These are phyloP conservation scores for Leptodactylus fallax DNA, from an alignment of 2,797 vertebrate species.

Conservation along the genomic window DNA sequence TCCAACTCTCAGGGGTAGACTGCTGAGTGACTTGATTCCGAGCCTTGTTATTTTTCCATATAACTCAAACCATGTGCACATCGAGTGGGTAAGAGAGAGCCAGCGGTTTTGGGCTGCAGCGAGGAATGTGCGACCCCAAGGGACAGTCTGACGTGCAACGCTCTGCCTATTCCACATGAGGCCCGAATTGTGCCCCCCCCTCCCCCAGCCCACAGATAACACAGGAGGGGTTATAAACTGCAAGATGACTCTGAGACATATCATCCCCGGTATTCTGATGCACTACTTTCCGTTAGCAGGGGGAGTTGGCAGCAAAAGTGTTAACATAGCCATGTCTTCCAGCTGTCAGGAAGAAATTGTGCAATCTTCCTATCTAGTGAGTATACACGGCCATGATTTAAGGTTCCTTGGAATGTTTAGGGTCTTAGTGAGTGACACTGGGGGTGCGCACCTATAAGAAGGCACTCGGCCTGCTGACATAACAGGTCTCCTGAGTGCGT, in stretches of 20 bases:
- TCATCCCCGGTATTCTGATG: neutral
- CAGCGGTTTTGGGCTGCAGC: slow-evolving; percentile 45
- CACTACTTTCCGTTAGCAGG: neutral
- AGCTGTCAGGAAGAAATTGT: neutral
- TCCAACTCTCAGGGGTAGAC: neutral
- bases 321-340: neutral
- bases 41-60: slow-evolving; percentile 36
- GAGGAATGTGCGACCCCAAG: slow-evolving; percentile 43
- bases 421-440: neutral
- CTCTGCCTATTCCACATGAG: slow-evolving; percentile 34
- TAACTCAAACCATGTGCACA: slow-evolving; percentile 56
- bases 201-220: neutral
- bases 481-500: neutral
- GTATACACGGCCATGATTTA: neutral
- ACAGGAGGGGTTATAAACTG: no score
- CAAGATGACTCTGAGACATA: neutral
- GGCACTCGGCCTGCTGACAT: neutral
- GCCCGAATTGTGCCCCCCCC: neutral
- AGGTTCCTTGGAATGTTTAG: neutral
- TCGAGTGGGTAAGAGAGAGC: slow-evolving; percentile 30
- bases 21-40: slow-evolving; percentile 11
- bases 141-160: slow-evolving; percentile 37
- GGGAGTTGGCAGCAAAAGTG: neutral
- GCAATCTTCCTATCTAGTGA: slow-evolving; percentile 3
- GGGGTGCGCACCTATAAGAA: neutral